Base-by-base conservation (phyloP, 1,140 invertebrate genomes). In the Eriosoma lanigerum region DNA sequence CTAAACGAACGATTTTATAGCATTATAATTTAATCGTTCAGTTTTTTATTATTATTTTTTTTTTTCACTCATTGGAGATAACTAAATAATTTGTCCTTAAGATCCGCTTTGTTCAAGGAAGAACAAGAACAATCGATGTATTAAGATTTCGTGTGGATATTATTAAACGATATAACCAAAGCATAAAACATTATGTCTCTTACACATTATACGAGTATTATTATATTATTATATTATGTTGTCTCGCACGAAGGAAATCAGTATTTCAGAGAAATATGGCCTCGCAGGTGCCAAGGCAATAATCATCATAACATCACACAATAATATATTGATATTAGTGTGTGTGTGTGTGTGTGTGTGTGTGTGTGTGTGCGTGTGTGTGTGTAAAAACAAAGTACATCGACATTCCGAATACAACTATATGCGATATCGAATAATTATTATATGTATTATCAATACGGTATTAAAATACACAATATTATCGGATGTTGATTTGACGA, bases 241-340 rank as follows among this genome's bases (percentile, higher is more conserved):
- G 46, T 72, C 8, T 60, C 32, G 32, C 32, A 38, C 32, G n/a
- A 60, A 48, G 32, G 38, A 60, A 58, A 78, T 60, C 54, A 26
- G 38, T 78, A 60, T 58, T 60, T 46, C n/a, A 78, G 75, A 48
- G 44, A 38, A 60, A 62, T 78, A 78, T 19, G 75, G 62, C 75
- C 75, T 78, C 75, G 75, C 56, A 44, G 26, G 38, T 78, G 56
- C 75, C 75, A 78, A 78, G 75, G 75, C 17, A 21, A 75, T 52
- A 52, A 52, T 29, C 66, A 26, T 70, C 21, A 48, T 50, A 15
- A 6, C 10, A 60, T 38, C 32, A 38, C 8, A n/a, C n/a, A n/a
- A 58, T 58, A 58, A 58, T 29, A 26, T 60, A 26, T 38, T 8
- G 3, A 38, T 38, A 38, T 4, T 38, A 38, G 8, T 38, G 8